Percentiles rank a stretch among this genome's conserved stretches.
These are phyloP conservation scores for Ellobium chinense DNA, from an alignment of 2,888 invertebrate genomes.

Conservation along the genomic window DNA sequence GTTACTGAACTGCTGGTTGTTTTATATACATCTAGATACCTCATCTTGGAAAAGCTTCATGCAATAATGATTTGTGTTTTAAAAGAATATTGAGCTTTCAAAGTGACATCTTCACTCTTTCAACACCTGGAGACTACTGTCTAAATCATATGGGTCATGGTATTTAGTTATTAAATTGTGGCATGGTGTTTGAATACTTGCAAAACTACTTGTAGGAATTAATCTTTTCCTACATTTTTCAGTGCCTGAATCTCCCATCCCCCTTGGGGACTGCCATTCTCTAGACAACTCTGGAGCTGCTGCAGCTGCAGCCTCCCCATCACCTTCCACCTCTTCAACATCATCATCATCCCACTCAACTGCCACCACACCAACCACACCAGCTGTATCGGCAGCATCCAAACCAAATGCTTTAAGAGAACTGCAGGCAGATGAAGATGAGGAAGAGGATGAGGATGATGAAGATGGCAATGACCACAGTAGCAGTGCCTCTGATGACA, in stretches of 20 bases:
- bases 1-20: too few species aligned
- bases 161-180: not conserved
- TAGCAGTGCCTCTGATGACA: conserved; percentile 47
- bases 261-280: conserved; percentile 35
- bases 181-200: too few species aligned
- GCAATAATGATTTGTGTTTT: too few species aligned
- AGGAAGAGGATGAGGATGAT: conserved; percentile 21
- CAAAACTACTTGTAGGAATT: too few species aligned
- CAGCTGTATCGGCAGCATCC: conserved; percentile 28
- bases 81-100: too few species aligned
- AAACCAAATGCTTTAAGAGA: conserved; percentile 16
- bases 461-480: conserved; percentile 45
- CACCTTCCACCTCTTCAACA: conserved; percentile 11
- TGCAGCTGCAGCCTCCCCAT: conserved; percentile 40
- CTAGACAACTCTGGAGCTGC: conserved; percentile 27
- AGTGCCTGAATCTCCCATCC: conserved; percentile 43
- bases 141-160: not conserved
- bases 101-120: not conserved
- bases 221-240: not conserved
- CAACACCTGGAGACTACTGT: not conserved
- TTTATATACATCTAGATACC: too few species aligned
- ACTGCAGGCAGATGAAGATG: conserved; percentile 28
- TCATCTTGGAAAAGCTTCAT: too few species aligned
- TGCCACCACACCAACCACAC: conserved; percentile 50
- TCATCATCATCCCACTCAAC: conserved; percentile 49